A percentile compares a stretch with the other conserved stretches of the same genome.
Evolutionary conservation across 2,113 vertebrate species (phyloP).

Genomic region (Colistium nudipinnis): DNA sequence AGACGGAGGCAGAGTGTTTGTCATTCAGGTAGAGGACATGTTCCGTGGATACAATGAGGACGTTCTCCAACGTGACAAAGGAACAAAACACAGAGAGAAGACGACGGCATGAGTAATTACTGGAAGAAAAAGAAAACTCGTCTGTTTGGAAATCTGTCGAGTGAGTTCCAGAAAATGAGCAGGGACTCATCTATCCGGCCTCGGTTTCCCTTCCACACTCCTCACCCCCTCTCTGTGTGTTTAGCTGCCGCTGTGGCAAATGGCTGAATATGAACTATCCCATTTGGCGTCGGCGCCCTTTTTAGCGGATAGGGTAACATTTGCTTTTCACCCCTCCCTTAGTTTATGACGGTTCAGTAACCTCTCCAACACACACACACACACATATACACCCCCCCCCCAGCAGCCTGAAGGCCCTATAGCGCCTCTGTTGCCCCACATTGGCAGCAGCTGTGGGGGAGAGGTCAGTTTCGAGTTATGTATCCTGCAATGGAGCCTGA

Average conservation of each 20-base stretch:
- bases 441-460: slow-evolving; percentile 67
- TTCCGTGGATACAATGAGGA: slow-evolving; percentile 41
- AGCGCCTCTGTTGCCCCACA: slow-evolving; percentile 42
- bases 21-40: slow-evolving; percentile 52
- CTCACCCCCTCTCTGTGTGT: slow-evolving; percentile 17
- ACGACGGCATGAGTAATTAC: slow-evolving; percentile 17
- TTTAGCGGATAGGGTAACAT: slow-evolving; percentile 53
- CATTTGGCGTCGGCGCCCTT: slow-evolving; percentile 74
- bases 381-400: slow-evolving; percentile 39
- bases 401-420: slow-evolving; percentile 30
- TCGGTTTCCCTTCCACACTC: slow-evolving; percentile 17
- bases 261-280: slow-evolving; percentile 67
- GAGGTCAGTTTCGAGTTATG: slow-evolving; percentile 55
- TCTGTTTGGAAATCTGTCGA: not conserved
- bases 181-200: not conserved
- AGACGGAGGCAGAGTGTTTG: slow-evolving; percentile 38
- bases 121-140: not conserved
- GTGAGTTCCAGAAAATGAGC: not conserved
- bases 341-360: slow-evolving; percentile 61
- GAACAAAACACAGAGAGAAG: not conserved
- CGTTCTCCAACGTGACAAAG: not conserved
- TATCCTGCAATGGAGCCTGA: slow-evolving; percentile 29
- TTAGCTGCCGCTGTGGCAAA: slow-evolving; percentile 66
- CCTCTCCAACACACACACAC: slow-evolving; percentile 44
- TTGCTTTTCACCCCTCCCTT: slow-evolving; percentile 53